These are phyloP conservation scores for Cylindroiulus punctatus DNA, from an alignment of 2,888 invertebrate genomes.

Conservation along the genomic window DNA sequence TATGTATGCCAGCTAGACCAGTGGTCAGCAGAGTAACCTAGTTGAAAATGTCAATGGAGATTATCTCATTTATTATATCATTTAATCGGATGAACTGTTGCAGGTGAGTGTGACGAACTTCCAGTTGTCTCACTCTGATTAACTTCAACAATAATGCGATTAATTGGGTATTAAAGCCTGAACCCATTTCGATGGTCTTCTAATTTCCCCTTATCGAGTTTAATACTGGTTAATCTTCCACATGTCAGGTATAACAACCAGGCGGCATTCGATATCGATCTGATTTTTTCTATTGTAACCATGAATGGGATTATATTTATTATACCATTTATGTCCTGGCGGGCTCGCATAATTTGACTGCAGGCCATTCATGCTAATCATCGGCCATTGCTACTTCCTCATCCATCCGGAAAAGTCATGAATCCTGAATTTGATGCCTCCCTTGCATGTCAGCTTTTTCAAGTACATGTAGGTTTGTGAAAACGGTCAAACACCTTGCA, in stretches of 20 bases:
- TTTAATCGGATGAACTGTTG: not conserved
- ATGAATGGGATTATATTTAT: not conserved
- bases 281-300: not conserved
- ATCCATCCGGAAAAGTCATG: not conserved
- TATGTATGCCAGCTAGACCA: too few species aligned
- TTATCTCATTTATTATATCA: constrained; percentile 10
- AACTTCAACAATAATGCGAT: not conserved
- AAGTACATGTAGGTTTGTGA: not conserved
- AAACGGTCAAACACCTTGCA: constrained; percentile 7
- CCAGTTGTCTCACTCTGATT: not conserved
- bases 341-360: not conserved
- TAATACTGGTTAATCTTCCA: not conserved
- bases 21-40: not conserved
- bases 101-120: not conserved
- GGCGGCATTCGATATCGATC: not conserved
- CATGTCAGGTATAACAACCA: not conserved
- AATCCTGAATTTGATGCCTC: not conserved
- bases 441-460: not conserved
- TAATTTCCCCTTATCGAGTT: not conserved
- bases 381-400: constrained; percentile 20
- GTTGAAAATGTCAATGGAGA: not conserved
- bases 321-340: too few species aligned
- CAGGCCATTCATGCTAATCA: not conserved
- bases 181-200: not conserved
- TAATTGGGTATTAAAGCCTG: not conserved